Evolutionary conservation across 2,113 vertebrate genomes (phyloP).

Genomic region (Bettongia penicillata): DNA sequence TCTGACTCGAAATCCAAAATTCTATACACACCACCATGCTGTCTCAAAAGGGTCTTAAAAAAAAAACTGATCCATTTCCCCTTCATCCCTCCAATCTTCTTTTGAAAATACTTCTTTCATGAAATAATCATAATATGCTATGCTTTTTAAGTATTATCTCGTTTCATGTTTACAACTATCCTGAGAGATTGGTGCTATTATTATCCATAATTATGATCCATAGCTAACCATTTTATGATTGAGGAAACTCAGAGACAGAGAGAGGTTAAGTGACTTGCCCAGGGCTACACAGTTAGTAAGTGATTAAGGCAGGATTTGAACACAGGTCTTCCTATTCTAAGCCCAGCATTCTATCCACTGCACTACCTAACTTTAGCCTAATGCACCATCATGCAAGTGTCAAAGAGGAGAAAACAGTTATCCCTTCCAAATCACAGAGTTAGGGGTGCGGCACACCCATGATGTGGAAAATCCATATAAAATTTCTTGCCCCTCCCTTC

Average conservation of each 20-base stretch:
- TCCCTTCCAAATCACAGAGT: no score
- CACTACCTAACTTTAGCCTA: constrained; percentile 27
- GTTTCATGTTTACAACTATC: background rate
- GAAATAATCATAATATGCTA: background rate
- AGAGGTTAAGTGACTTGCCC: background rate
- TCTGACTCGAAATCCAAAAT: background rate
- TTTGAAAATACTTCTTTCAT: background rate
- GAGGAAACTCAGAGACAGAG: background rate
- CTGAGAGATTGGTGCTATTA: background rate
- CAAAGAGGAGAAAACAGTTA: constrained; percentile 1
- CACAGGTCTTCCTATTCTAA: constrained; percentile 1
- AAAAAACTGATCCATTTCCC: background rate
- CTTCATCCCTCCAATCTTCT: background rate
- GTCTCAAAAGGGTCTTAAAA: background rate
- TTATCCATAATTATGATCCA: background rate
- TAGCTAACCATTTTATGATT: background rate
- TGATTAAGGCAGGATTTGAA: background rate
- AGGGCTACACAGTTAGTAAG: background rate
- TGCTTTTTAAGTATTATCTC: background rate
- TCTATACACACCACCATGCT: background rate
- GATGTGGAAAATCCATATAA: no score
- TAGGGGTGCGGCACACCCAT: no score
- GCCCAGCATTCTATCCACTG: background rate
- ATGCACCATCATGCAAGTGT: background rate
- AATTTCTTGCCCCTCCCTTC: no score